Evolutionary conservation across 1,140 invertebrate genomes (phyloP), one percentile per base, ranked within the genome.

Genomic region (Euglossa dilemma): DNA sequence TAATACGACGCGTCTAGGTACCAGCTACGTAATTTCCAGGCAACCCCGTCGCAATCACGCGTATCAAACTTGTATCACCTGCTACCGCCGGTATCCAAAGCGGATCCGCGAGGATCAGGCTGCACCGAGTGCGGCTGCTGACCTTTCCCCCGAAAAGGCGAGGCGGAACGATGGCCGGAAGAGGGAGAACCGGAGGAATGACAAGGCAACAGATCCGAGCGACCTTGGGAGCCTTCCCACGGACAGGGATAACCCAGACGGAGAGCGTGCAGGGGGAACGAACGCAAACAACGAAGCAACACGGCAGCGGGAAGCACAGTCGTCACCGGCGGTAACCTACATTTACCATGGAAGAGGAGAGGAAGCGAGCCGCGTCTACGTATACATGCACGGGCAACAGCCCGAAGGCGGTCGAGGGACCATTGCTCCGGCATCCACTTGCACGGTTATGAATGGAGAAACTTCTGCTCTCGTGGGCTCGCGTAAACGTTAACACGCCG

Each of bases 361-460:
- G 45, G 11, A 45, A 67, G 69, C 59, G 63, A 85, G 82, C 77
- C 64, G 75, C 74, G 80, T 86, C 80, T 85, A 85, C 83, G 80
- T 84, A 75, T 67, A 87, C 84, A 83, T 80, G 83, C 72, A 79
- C 81, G 79, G 18, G 59, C 57, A 80, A 81, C 72, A 76, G 74
- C 70, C 80, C 83, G 75, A 77, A 77, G 78, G 83, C 71, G 83
- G 83, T 61, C 83, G 66, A 84, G 84, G 83, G 89, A 89, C 87
- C 88, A 86, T 84, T 88, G 82, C 87, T 74, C 59, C 69, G 69
- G 69, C 78, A 88, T 84, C 85, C 81, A 61, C 77, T 69, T 88
- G 83, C 87, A 88, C 89, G 85, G 90, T 92, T 92, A 93, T 93
- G 92, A 93, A 93, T 93, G 92, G 91, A 91, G 91, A 92, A 93